These are phyloP conservation scores for Scleropages formosus DNA, from an alignment of 2,797 vertebrate species.

Conservation along the genomic window DNA sequence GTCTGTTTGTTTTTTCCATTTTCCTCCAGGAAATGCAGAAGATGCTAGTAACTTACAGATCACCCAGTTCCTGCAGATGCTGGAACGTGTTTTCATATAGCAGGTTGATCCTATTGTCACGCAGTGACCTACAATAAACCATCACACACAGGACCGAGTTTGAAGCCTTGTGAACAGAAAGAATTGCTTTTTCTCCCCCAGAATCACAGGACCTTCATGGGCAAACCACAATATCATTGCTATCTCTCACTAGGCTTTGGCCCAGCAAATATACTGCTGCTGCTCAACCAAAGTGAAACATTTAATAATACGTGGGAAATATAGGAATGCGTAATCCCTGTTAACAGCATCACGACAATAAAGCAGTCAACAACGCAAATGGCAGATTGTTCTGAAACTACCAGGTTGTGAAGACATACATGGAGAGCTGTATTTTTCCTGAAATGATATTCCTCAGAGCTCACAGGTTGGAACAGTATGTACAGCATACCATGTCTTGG, in stretches of 20 bases:
- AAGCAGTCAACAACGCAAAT: too few relatives aligned
- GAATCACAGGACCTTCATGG: too few relatives aligned
- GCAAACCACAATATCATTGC: too few relatives aligned
- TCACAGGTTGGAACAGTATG: too few relatives aligned
- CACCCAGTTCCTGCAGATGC: constrained; percentile 69
- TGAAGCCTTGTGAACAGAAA: not conserved
- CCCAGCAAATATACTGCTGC: not conserved
- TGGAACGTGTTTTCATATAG: constrained; percentile 77
- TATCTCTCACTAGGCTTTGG: not conserved
- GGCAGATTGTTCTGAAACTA: too few relatives aligned
- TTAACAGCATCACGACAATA: too few relatives aligned
- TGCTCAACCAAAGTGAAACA: not conserved
- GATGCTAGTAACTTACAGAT: constrained; percentile 66
- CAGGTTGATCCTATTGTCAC: constrained; percentile 71
- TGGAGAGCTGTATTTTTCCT: too few relatives aligned
- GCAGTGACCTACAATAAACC: constrained; percentile 63
- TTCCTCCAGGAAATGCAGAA: not conserved
- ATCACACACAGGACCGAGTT: not conserved
- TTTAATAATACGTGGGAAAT: too few relatives aligned
- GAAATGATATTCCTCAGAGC: too few relatives aligned
- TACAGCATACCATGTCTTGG: too few relatives aligned
- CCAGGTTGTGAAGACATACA: too few relatives aligned
- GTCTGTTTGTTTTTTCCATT: not conserved
- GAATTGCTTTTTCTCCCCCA: not conserved
- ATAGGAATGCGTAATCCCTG: too few relatives aligned